A percentile compares a stretch with the other conserved stretches of the same genome.
Evolutionary conservation across 2,888 invertebrate species (phyloP).

Genomic region (Parnassius smintheus): DNA sequence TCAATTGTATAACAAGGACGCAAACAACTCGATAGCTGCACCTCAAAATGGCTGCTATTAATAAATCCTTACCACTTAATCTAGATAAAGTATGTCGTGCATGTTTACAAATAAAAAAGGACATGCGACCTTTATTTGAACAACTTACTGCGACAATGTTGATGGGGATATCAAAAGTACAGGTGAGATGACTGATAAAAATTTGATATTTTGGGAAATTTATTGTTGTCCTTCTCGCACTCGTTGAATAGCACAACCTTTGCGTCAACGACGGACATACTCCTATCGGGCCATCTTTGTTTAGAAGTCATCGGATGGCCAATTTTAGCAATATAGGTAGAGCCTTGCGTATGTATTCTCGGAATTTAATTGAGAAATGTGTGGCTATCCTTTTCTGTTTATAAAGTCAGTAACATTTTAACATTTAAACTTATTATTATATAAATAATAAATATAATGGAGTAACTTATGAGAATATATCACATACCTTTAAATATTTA

Average conservation of each 20-base stretch:
- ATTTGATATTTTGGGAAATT: slow-evolving; percentile 59
- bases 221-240: slow-evolving; percentile 70
- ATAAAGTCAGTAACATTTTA: slow-evolving; percentile 24
- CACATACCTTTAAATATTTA: too few species aligned
- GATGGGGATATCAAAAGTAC: slow-evolving; percentile 83
- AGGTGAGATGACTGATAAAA: slow-evolving; percentile 71
- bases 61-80: slow-evolving; percentile 54
- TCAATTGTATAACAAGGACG: slow-evolving; percentile 60
- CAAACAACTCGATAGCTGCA: slow-evolving; percentile 58
- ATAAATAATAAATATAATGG: too few species aligned
- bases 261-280: slow-evolving; percentile 41
- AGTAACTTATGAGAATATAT: too few species aligned
- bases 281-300: slow-evolving; percentile 74
- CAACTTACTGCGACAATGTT: slow-evolving; percentile 84
- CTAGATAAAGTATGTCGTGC: slow-evolving; percentile 84
- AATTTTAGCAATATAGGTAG: slow-evolving; percentile 55
- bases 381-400: slow-evolving; percentile 61
- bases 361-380: slow-evolving; percentile 68
- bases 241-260: slow-evolving; percentile 36
- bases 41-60: slow-evolving; percentile 72
- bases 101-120: slow-evolving; percentile 83
- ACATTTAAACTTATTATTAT: too few species aligned
- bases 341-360: slow-evolving; percentile 55
- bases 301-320: slow-evolving; percentile 59
- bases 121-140: slow-evolving; percentile 84